phyloP scores from a whole-genome alignment of 2,113 vertebrate species.

The Erythrocercus mccallii region DNA sequence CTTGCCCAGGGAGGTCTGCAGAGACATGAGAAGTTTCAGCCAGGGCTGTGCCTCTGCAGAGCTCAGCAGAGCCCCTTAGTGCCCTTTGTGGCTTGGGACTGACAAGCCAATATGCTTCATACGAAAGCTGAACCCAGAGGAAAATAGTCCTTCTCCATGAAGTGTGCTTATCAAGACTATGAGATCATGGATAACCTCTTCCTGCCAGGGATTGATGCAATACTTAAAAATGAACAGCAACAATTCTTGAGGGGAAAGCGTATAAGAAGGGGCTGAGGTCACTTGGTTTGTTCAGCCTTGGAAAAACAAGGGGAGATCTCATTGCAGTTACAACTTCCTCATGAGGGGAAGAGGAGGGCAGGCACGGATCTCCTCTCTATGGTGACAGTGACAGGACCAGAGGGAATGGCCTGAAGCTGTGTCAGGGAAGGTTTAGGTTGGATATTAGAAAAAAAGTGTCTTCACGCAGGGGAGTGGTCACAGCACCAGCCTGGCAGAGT shows the following conservation, averaged over 20 bases:
- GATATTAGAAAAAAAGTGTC: background rate
- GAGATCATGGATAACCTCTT: background rate
- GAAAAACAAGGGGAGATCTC: too few relatives aligned
- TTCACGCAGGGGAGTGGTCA: background rate
- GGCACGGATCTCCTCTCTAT: background rate
- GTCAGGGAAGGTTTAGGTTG: background rate
- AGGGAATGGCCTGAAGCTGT: background rate
- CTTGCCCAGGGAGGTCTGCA: background rate
- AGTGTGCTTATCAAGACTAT: background rate
- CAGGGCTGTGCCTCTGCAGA: background rate
- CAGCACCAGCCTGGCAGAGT: background rate
- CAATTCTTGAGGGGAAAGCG: background rate
- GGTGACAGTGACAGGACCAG: rapidly evolving
- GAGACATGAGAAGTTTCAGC: background rate
- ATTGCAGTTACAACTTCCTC: background rate
- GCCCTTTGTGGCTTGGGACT: background rate
- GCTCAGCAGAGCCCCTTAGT: background rate
- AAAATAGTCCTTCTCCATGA: background rate
- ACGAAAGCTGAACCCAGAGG: background rate
- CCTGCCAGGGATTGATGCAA: background rate
- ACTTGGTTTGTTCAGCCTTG: background rate
- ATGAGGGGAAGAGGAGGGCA: background rate
- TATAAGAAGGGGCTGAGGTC: too few relatives aligned
- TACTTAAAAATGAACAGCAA: background rate
- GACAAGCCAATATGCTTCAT: background rate